Evolutionary conservation across 2,113 vertebrate genomes (phyloP).

Genomic region (Anolis carolinensis): DNA sequence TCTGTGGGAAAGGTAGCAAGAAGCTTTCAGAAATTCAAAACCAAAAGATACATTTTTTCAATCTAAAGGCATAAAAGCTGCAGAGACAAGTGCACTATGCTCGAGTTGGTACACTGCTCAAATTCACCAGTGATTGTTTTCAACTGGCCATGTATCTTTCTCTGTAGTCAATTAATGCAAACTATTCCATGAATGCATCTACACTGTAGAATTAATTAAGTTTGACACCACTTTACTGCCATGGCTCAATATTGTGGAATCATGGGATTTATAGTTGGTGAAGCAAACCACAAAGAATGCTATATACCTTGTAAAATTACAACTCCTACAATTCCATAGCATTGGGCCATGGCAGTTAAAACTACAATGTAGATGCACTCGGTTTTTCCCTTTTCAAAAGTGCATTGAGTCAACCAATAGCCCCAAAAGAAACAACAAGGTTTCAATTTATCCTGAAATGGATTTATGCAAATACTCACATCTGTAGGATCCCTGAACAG

Average conservation of each 20-base stretch:
- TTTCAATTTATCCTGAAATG: background rate
- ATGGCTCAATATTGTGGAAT: no score
- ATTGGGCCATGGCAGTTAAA: no score
- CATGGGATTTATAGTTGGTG: no score
- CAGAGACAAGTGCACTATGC: background rate
- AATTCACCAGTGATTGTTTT: background rate
- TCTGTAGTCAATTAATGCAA: background rate
- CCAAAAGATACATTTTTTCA: background rate
- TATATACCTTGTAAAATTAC: no score
- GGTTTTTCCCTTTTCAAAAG: background rate
- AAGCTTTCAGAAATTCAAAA: background rate
- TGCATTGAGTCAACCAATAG: background rate
- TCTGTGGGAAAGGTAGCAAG: constrained; percentile 70
- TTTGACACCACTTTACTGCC: no score
- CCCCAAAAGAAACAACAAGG: no score
- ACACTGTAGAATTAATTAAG: no score
- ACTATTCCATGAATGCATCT: background rate
- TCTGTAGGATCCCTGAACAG: background rate
- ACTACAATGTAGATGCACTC: no score
- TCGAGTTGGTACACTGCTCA: background rate
- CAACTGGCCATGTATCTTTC: background rate
- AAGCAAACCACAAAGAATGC: no score
- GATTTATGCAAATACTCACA: background rate
- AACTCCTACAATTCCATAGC: no score
- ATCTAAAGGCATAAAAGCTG: background rate